Evolutionary conservation across 2,113 vertebrate genomes (phyloP).

Genomic region (Phaethon lepturus): DNA sequence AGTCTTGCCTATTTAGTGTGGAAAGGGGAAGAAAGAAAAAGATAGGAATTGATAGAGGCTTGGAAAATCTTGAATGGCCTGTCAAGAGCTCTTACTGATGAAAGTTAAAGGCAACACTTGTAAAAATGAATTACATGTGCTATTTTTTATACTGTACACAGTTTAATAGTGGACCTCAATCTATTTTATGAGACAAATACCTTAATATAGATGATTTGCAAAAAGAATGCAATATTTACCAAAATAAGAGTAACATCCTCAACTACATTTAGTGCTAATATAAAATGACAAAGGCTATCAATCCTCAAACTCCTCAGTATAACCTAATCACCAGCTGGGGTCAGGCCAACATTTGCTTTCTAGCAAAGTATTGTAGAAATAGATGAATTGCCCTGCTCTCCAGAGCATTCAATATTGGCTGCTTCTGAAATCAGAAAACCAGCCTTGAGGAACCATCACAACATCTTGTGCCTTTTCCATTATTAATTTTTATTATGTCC

Average conservation of each 20-base stretch:
- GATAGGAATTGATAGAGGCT: constrained; percentile 16
- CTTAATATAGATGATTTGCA: constrained; percentile 51
- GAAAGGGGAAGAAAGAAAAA: constrained; percentile 11
- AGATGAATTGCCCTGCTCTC: constrained; percentile 49
- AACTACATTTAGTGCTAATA: constrained; percentile 48
- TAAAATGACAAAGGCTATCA: constrained; percentile 65
- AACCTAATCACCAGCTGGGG: constrained; percentile 69
- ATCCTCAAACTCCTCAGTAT: constrained; percentile 50
- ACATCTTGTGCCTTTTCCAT: not conserved
- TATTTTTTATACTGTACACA: constrained; percentile 31
- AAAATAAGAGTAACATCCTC: constrained; percentile 51
- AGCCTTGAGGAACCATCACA: not conserved
- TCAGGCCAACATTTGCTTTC: constrained; percentile 70
- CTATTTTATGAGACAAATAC: constrained; percentile 63
- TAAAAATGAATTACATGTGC: constrained; percentile 36
- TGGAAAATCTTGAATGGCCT: constrained; percentile 45
- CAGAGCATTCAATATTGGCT: constrained; percentile 35
- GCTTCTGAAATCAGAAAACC: constrained; percentile 32
- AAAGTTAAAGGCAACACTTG: constrained; percentile 58
- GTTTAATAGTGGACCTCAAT: constrained; percentile 61
- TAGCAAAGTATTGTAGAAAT: constrained; percentile 30
- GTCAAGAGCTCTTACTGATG: constrained; percentile 47
- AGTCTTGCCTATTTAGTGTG: constrained; percentile 12
- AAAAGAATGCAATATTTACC: constrained; percentile 58
- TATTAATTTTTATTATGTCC: not conserved